phyloP scores from a whole-genome alignment of 2,888 invertebrate genomes.

The Melanchra persicariae region DNA sequence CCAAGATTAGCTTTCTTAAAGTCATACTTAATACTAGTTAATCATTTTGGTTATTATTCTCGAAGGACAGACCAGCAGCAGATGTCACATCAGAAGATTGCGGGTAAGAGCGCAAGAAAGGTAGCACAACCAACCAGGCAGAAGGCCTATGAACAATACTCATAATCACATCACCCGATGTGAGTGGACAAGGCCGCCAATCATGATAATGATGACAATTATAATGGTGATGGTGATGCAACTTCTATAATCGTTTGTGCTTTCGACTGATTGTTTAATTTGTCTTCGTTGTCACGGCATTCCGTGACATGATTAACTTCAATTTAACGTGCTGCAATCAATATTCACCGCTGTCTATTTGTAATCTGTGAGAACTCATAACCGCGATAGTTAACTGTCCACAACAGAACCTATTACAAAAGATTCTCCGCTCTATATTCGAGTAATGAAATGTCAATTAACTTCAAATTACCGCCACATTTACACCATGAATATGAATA shows the following conservation, averaged over 20 bases:
- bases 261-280: neutral
- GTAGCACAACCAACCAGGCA: neutral
- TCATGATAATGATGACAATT: neutral
- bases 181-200: neutral
- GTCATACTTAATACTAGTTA: neutral
- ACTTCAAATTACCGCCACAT: constrained; percentile 23
- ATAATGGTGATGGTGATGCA: neutral
- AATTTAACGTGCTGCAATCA: constrained; percentile 24
- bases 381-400: constrained; percentile 43
- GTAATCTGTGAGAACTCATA: constrained; percentile 45
- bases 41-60: neutral
- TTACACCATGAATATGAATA: constrained; percentile 36
- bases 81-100: neutral
- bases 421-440: constrained; percentile 61
- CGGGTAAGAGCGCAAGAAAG: neutral
- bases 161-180: neutral
- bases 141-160: neutral
- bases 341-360: constrained; percentile 45
- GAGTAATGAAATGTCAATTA: constrained; percentile 51
- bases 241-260: neutral
- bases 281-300: neutral
- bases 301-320: constrained; percentile 21
- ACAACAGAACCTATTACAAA: constrained; percentile 50
- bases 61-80: neutral
- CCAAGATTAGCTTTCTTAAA: too few species aligned